Percentiles rank a stretch among this genome's conserved stretches.
Evolutionary conservation across 2,797 vertebrate genomes (phyloP).

Genomic region (Heliangelus exortis): DNA sequence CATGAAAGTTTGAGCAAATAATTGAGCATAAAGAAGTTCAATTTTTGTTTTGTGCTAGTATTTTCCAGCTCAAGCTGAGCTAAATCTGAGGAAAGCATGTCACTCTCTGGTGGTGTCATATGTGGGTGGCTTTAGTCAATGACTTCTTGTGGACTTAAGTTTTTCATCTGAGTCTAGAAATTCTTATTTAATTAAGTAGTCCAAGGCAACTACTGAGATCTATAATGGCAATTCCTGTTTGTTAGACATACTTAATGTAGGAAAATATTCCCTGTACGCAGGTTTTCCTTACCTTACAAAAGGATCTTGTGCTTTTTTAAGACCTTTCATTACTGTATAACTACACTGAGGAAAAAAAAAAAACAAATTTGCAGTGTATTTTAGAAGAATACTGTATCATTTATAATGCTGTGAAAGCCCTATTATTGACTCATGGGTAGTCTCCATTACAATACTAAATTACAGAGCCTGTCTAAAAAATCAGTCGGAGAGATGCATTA

Average conservation of each 20-base stretch:
- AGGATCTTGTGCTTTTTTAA: neutral
- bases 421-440: neutral
- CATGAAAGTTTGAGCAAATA: neutral
- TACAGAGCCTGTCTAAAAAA: neutral
- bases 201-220: neutral
- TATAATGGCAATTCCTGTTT: neutral
- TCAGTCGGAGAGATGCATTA: neutral
- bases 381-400: neutral
- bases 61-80: neutral
- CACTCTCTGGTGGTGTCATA: neutral
- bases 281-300: neutral
- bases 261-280: neutral
- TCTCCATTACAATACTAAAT: conserved; percentile 10
- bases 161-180: neutral
- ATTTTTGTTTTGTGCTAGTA: neutral
- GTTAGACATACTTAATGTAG: neutral
- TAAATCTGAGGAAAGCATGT: neutral
- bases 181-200: neutral
- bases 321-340: neutral
- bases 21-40: neutral
- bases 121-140: neutral
- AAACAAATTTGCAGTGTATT: neutral
- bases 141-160: neutral
- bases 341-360: neutral
- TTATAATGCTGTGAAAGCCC: neutral